Percentiles rank a stretch among this genome's conserved stretches.
Conservation (phyloP, 2,797 vertebrate genomes). For the Anas acuta region DNA sequence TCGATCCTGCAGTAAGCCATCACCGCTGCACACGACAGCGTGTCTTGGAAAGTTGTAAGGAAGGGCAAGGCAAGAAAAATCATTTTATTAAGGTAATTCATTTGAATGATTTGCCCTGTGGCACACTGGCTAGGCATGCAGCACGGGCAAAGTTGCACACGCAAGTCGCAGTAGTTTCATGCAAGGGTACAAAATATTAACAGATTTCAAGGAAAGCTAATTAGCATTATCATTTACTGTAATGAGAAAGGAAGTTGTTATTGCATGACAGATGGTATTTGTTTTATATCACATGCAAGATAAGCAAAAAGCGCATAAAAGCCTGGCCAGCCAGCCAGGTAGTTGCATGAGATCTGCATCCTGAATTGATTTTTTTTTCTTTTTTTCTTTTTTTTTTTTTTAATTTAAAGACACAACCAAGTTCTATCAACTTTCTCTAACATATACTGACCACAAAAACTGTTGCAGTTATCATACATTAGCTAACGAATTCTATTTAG, state of each 20-base stretch:
- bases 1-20: not conserved
- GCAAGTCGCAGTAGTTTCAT: not conserved
- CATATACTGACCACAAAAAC: not conserved
- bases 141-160: not conserved
- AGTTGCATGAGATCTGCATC: not conserved
- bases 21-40: not conserved
- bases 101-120: not conserved
- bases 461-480: fast-evolving
- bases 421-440: not conserved
- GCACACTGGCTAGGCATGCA: not conserved
- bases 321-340: slow-evolving; percentile 36
- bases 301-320: slow-evolving; percentile 65
- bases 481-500: not conserved
- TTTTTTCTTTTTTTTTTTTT: not conserved
- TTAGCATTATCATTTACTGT: slow-evolving; percentile 68
- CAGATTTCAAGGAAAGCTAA: slow-evolving; percentile 54
- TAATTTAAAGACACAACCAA: not conserved
- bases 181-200: slow-evolving; percentile 3
- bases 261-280: slow-evolving; percentile 75
- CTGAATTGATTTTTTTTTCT: not conserved
- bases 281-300: slow-evolving; percentile 70
- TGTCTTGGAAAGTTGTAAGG: not conserved
- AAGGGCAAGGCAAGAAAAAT: not conserved
- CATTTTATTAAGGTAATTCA: not conserved
- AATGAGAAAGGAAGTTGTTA: slow-evolving; percentile 68